A percentile compares a stretch with the other conserved stretches of the same genome.
Conservation (phyloP, 2,888 invertebrate species). For the Cristatella mucedo region DNA sequence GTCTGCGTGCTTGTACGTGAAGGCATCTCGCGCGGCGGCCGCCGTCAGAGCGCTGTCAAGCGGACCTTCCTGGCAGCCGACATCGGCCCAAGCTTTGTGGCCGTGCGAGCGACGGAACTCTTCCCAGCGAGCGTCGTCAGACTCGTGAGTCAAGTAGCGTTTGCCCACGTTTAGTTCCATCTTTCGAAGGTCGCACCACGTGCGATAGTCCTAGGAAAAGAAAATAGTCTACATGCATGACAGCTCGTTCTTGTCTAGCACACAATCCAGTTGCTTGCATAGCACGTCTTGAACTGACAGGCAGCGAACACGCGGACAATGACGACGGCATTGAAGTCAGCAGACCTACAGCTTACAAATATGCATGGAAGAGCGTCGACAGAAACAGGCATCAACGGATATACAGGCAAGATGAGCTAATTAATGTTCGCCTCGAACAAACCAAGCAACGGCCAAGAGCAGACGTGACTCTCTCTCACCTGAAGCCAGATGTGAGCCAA, state of each 20-base stretch:
- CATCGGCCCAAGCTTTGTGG: constrained; percentile 32
- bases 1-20: not conserved
- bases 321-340: not conserved
- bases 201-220: constrained; percentile 56
- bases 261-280: no score
- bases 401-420: no score
- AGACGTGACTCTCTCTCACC: constrained; percentile 42
- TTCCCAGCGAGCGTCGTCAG: constrained; percentile 80
- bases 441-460: not conserved
- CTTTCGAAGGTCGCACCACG: constrained; percentile 80
- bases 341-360: not conserved
- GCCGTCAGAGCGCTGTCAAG: no score
- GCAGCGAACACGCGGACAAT: no score
- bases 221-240: not conserved
- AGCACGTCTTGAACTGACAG: no score
- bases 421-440: no score
- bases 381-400: no score
- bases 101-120: constrained; percentile 42
- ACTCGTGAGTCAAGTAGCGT: constrained; percentile 75
- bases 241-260: no score
- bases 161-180: constrained; percentile 61
- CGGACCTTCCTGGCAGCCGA: constrained; percentile 11
- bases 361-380: no score
- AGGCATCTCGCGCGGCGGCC: no score
- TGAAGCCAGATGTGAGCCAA: constrained; percentile 88